Evolutionary conservation across 1,140 invertebrate species (phyloP).

Genomic region (Drosophila funebris): DNA sequence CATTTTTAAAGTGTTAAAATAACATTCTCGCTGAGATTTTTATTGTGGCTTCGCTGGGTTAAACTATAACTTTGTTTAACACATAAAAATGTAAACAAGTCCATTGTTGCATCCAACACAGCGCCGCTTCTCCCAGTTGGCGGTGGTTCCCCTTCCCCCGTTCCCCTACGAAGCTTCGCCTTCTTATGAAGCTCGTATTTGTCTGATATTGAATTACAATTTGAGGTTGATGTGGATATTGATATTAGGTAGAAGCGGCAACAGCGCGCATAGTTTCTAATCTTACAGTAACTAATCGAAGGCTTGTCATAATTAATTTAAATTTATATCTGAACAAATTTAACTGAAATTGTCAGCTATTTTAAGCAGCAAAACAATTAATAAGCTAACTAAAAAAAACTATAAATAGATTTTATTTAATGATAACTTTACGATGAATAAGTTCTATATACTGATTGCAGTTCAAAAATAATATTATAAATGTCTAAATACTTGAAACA

Average conservation of each 20-base stretch:
- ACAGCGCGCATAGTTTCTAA: too few species aligned
- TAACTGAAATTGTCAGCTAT: too few species aligned
- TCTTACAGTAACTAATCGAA: too few species aligned
- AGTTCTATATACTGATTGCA: too few species aligned
- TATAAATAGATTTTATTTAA: neutral
- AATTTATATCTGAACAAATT: too few species aligned
- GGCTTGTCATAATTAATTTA: too few species aligned
- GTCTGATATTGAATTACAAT: conserved; percentile 62
- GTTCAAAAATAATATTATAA: too few species aligned
- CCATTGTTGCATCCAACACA: conserved; percentile 29
- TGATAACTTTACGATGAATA: too few species aligned
- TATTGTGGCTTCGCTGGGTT: conserved; percentile 9
- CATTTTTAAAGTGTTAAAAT: conserved; percentile 70
- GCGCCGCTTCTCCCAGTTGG: neutral
- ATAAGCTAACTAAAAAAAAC: too few species aligned
- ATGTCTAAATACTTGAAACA: too few species aligned
- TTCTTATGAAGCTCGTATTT: neutral
- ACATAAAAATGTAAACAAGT: conserved; percentile 68
- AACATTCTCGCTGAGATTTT: conserved; percentile 65
- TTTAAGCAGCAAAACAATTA: too few species aligned
- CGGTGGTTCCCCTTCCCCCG: neutral
- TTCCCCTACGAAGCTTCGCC: too few species aligned
- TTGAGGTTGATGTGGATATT: conserved; percentile 46
- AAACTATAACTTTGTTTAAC: conserved; percentile 39
- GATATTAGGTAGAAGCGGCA: neutral